A percentile compares a stretch with the other conserved stretches of the same genome.
Conservation (phyloP, 2,113 vertebrate genomes). For the Hydropotes inermis region DNA sequence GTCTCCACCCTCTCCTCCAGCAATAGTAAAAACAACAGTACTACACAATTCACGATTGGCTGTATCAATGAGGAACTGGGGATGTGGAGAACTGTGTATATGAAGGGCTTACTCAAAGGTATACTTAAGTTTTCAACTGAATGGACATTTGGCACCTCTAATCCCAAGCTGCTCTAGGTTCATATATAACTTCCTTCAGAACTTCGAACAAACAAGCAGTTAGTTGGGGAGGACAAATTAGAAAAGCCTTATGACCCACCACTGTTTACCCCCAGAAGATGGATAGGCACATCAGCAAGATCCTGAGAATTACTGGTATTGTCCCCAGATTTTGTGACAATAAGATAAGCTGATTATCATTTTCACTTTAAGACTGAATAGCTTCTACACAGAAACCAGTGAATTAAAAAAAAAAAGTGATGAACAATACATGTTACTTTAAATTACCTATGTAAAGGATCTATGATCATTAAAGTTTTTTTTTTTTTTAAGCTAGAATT, state of each 20-base stretch:
- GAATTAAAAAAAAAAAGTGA: not conserved
- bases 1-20: accelerated
- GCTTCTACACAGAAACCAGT: not conserved
- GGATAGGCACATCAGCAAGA: not conserved
- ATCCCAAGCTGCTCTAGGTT: not conserved
- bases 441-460: not conserved
- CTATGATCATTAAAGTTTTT: not conserved
- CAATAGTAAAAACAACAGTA: not conserved
- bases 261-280: not conserved
- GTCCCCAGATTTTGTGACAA: not conserved
- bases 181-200: not conserved
- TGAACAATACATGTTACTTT: not conserved
- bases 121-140: not conserved
- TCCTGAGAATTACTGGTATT: not conserved
- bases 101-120: not conserved
- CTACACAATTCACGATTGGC: not conserved
- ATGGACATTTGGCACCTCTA: not conserved
- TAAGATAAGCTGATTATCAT: not conserved
- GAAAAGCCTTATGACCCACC: not conserved
- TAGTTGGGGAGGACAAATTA: not conserved
- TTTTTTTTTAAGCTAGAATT: not conserved
- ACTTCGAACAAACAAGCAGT: not conserved
- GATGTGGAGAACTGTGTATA: not conserved
- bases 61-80: not conserved
- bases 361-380: not conserved